These are phyloP conservation scores for Trachythela sp. DNA, from an alignment of 64 coral and sea anemone species.

Conservation along the genomic window DNA sequence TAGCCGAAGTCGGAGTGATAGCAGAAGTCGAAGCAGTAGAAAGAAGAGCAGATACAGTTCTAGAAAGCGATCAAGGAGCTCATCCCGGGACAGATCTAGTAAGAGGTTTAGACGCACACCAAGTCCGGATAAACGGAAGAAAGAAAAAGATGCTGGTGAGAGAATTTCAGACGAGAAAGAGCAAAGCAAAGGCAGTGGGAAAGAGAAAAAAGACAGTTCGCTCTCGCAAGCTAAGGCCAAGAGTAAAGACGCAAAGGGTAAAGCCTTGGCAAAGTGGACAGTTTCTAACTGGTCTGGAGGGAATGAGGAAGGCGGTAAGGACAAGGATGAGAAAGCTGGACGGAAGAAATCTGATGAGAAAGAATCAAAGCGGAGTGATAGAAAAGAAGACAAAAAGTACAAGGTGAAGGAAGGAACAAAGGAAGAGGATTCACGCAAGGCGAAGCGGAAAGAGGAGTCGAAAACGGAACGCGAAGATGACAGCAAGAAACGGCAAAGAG, in stretches of 20 bases:
- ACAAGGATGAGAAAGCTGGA: not conserved
- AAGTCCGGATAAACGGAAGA: not conserved
- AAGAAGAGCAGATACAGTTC: not conserved
- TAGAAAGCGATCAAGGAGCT: not conserved
- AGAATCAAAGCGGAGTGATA: not conserved
- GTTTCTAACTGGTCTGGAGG: conserved; percentile 6
- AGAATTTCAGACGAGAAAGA: not conserved
- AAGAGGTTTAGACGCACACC: not conserved
- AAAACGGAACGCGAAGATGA: not conserved
- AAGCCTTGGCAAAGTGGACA: not conserved
- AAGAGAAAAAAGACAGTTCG: not conserved
- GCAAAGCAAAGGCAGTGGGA: not conserved
- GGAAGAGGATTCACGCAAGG: not conserved
- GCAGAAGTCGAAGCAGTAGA: not conserved
- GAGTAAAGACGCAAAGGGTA: not conserved
- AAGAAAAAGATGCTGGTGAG: not conserved
- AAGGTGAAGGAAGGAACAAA: not conserved
- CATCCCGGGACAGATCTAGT: not conserved
- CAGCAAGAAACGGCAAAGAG: not conserved
- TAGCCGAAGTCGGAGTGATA: not conserved
- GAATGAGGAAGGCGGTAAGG: not conserved
- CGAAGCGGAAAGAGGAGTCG: not conserved
- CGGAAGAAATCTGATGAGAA: not conserved
- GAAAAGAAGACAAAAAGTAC: not conserved
- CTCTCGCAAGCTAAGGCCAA: not conserved